A percentile compares a stretch with the other conserved stretches of the same genome.
phyloP scores from a whole-genome alignment of 2,888 invertebrate genomes.

The Hirtodrosophila histrioides region DNA sequence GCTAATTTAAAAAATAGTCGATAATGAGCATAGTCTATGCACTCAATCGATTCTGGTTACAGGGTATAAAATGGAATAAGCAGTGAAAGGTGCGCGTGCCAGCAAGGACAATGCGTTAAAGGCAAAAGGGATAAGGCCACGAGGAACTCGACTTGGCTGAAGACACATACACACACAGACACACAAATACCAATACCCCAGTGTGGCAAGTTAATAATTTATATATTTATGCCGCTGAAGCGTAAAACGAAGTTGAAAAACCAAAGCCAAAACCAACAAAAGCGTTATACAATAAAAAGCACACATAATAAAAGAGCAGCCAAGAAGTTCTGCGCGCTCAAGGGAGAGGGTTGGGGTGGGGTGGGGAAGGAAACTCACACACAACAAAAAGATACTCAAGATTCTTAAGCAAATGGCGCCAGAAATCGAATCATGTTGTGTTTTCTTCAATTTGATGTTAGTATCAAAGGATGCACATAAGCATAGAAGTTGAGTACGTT shows the following conservation, averaged over 20 bases:
- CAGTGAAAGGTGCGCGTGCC: slow-evolving; percentile 43
- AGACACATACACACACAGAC: slow-evolving; percentile 15
- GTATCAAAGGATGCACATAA: slow-evolving; percentile 10
- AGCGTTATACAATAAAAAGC: slow-evolving; percentile 73
- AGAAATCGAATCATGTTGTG: slow-evolving; percentile 42
- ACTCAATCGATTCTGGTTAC: not conserved
- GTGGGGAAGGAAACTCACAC: slow-evolving; percentile 12
- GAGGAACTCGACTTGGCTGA: slow-evolving; percentile 28
- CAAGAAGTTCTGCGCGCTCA: slow-evolving; percentile 10
- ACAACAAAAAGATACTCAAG: slow-evolving; percentile 25
- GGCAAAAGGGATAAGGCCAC: slow-evolving; percentile 61
- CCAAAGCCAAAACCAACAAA: slow-evolving; percentile 72
- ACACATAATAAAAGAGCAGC: slow-evolving; percentile 72
- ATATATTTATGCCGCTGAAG: slow-evolving; percentile 76
- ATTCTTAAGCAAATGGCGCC: slow-evolving; percentile 52
- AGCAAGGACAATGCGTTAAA: slow-evolving; percentile 43
- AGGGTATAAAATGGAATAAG: slow-evolving; percentile 3
- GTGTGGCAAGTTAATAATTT: slow-evolving; percentile 75
- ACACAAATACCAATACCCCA: slow-evolving; percentile 34
- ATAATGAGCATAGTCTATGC: not conserved
- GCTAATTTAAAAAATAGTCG: no score
- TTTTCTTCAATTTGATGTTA: slow-evolving; percentile 13
- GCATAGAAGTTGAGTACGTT: slow-evolving; percentile 19
- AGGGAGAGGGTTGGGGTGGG: not conserved
- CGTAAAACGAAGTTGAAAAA: slow-evolving; percentile 75